Conservation (phyloP, 2,888 invertebrate genomes). For the Pheosia tremula region DNA sequence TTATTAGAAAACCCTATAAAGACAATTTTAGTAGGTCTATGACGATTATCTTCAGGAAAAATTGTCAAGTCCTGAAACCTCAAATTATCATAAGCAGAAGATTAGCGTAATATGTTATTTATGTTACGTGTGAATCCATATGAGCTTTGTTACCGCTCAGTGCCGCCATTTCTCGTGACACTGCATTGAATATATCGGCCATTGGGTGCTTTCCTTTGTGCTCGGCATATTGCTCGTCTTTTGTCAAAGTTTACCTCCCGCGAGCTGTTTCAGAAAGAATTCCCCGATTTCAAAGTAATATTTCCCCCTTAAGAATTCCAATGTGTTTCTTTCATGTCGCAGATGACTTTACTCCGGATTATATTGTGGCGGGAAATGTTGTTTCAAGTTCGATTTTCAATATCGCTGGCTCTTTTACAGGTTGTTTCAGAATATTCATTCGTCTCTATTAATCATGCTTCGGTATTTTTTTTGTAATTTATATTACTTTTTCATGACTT, state of each 20-base stretch:
- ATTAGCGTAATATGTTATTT: slow-evolving; percentile 60
- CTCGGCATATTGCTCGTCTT: slow-evolving; percentile 83
- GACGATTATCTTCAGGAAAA: no score
- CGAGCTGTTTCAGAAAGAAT: slow-evolving; percentile 83
- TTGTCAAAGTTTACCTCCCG: slow-evolving; percentile 82
- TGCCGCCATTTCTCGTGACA: slow-evolving; percentile 82
- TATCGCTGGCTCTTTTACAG: slow-evolving; percentile 50
- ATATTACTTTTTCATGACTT: neutral
- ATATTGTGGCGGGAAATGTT: slow-evolving; percentile 72
- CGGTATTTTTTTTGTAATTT: neutral
- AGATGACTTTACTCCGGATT: slow-evolving; percentile 80
- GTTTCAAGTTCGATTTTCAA: slow-evolving; percentile 64
- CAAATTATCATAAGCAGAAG: no score
- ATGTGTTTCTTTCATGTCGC: slow-evolving; percentile 81
- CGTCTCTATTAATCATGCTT: slow-evolving; percentile 41
- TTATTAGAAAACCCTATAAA: no score
- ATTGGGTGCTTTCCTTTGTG: slow-evolving; percentile 83
- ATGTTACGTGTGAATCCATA: slow-evolving; percentile 51
- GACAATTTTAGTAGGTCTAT: no score
- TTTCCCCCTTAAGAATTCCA: slow-evolving; percentile 81
- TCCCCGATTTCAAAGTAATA: slow-evolving; percentile 84
- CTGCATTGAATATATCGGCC: slow-evolving; percentile 84
- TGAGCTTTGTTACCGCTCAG: slow-evolving; percentile 82
- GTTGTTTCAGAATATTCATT: slow-evolving; percentile 38
- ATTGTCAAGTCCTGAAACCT: no score